phyloP scores from a whole-genome alignment of 2,888 invertebrate genomes.

The Diplazon laetatorius region DNA sequence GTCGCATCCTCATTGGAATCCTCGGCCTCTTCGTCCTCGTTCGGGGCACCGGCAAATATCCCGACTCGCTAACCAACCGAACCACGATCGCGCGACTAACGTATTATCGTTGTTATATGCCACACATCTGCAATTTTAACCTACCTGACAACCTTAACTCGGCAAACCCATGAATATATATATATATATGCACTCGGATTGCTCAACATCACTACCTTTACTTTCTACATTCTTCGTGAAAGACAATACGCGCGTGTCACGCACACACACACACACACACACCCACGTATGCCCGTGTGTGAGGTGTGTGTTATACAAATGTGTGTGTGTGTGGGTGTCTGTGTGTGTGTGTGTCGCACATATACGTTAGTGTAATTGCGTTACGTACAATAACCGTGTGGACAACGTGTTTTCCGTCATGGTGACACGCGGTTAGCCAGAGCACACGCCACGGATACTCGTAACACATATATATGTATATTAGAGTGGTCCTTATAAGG shows the following conservation, averaged over 20 bases:
- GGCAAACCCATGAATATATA: constrained; percentile 37
- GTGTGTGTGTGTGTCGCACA: not conserved
- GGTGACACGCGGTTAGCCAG: constrained; percentile 22
- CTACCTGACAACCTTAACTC: no score
- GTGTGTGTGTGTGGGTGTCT: not conserved
- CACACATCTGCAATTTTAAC: no score
- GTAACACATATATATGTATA: no score
- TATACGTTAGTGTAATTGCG: not conserved
- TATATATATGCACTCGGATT: constrained; percentile 68
- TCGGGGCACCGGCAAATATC: constrained; percentile 46
- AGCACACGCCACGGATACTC: constrained; percentile 8
- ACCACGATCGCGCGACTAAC: no score
- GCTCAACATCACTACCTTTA: constrained; percentile 80
- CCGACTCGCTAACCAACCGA: no score
- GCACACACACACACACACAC: constrained; percentile 67
- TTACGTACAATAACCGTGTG: constrained; percentile 35
- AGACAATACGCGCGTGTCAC: constrained; percentile 79
- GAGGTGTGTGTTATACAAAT: not conserved
- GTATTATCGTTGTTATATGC: no score
- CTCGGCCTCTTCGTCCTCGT: constrained; percentile 46
- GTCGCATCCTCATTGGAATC: constrained; percentile 48
- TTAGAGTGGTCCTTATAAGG: no score
- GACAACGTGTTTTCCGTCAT: constrained; percentile 30
- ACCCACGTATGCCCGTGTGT: no score
- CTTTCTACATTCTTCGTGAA: constrained; percentile 81